phyloP scores from a whole-genome alignment of 2,888 invertebrate genomes.

The Macrosoma leucophasiata region DNA sequence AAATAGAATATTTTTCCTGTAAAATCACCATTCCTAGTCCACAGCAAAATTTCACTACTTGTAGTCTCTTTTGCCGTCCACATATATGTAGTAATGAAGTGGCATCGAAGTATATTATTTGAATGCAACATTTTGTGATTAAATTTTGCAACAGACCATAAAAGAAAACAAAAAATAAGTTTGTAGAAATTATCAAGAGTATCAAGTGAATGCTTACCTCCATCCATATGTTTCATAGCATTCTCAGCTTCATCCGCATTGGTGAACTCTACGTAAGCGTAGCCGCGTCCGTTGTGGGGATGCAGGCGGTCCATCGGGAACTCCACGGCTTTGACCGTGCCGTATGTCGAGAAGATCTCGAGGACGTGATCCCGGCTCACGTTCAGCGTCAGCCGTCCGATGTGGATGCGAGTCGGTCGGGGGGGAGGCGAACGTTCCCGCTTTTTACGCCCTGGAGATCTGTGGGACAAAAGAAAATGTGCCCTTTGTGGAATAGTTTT shows the following conservation, averaged over 20 bases:
- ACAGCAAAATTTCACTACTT: no score
- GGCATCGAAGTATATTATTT: no score
- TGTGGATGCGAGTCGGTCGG: slow-evolving; percentile 93
- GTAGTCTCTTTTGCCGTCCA: no score
- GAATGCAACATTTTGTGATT: no score
- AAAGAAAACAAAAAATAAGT: slow-evolving; percentile 1
- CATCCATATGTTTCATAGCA: slow-evolving; percentile 99
- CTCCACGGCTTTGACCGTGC: slow-evolving; percentile 90
- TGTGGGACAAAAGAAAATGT: no score
- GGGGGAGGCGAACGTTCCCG: slow-evolving; percentile 93
- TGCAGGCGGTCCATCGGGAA: slow-evolving; percentile 93
- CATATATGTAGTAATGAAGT: no score
- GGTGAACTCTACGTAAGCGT: slow-evolving; percentile 96
- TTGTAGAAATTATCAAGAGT: not conserved
- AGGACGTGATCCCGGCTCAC: slow-evolving; percentile 92
- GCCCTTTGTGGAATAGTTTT: no score
- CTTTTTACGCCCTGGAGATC: slow-evolving; percentile 79
- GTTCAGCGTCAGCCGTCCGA: slow-evolving; percentile 94
- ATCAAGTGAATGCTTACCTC: slow-evolving; percentile 82
- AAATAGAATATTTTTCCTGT: no score
- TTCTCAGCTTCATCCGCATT: slow-evolving; percentile 97
- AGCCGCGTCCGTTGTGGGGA: slow-evolving; percentile 91
- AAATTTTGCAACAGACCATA: no score
- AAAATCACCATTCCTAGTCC: no score
- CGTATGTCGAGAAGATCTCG: slow-evolving; percentile 94